A percentile compares a stretch with the other conserved stretches of the same genome.
Evolutionary conservation across 1,140 invertebrate genomes (phyloP).

Genomic region (Paramacrobiotus metropolitanus): DNA sequence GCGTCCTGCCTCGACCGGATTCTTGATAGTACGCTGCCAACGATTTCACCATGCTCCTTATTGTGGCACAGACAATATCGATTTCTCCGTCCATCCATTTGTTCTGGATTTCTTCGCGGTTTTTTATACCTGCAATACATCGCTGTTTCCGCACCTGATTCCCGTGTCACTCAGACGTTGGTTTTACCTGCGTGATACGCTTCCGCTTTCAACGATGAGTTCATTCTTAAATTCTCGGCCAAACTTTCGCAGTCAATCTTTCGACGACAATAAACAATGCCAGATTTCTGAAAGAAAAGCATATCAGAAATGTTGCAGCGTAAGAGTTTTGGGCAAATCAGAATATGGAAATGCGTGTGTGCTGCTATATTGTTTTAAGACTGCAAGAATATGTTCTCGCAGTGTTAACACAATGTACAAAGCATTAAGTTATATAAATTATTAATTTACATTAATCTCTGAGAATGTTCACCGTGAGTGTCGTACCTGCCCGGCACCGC

Average conservation of each 20-base stretch:
- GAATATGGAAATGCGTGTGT: no score
- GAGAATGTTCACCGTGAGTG: no score
- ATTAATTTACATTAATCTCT: no score
- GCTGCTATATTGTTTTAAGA: no score
- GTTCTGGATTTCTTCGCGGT: constrained; percentile 31
- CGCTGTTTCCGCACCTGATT: not conserved
- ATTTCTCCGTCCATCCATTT: constrained; percentile 38
- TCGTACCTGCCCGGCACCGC: constrained; percentile 2
- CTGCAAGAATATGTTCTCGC: no score
- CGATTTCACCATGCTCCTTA: constrained; percentile 27
- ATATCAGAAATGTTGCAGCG: no score
- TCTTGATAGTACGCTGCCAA: constrained; percentile 27
- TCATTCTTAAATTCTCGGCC: constrained; percentile 27
- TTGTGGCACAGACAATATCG: constrained; percentile 27
- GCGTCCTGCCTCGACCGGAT: constrained; percentile 36
- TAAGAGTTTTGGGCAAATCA: no score
- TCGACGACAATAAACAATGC: constrained; percentile 43
- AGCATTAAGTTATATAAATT: no score
- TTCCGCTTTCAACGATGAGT: constrained; percentile 24
- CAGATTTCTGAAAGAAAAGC: constrained; percentile 28
- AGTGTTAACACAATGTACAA: no score
- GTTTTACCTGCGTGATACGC: constrained; percentile 37
- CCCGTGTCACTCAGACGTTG: constrained; percentile 2
- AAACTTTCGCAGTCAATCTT: constrained; percentile 37
- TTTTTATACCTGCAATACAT: constrained; percentile 24